Evolutionary conservation across 2,797 vertebrate genomes (phyloP).

Genomic region (Myotis findleyi): DNA sequence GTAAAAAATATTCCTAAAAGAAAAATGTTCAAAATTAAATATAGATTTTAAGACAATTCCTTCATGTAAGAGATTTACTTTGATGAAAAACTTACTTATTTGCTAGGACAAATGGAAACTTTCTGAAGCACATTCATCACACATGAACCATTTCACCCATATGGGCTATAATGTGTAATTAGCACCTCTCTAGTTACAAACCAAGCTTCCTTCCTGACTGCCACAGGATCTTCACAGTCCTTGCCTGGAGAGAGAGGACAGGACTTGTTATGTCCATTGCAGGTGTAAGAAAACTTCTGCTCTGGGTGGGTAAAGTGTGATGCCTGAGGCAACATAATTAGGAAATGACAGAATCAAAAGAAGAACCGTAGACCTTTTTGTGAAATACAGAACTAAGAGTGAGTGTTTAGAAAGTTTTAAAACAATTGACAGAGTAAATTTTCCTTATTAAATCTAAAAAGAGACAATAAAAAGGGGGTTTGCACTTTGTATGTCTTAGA

Average conservation of each 20-base stretch:
- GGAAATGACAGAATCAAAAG: slow-evolving; percentile 28
- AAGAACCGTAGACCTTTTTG: neutral
- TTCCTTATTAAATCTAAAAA: slow-evolving; percentile 17
- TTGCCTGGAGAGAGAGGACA: neutral
- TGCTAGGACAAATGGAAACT: slow-evolving; percentile 31
- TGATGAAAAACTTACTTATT: neutral
- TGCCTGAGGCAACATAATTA: neutral
- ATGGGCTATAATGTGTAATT: neutral
- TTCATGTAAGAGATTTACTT: neutral
- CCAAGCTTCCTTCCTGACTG: neutral
- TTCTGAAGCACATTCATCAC: neutral
- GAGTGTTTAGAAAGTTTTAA: neutral
- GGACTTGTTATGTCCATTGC: neutral
- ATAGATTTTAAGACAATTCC: neutral
- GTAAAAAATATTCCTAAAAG: neutral
- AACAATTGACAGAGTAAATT: neutral
- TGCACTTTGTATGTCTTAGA: neutral
- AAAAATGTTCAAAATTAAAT: neutral
- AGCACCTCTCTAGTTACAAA: neutral
- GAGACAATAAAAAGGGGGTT: neutral
- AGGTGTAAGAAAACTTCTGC: neutral
- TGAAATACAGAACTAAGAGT: neutral
- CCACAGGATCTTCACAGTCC: neutral
- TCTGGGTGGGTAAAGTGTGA: neutral
- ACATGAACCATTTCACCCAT: neutral